These are phyloP conservation scores for Sicus ferrugineus DNA, from an alignment of 2,888 invertebrate species.

Conservation along the genomic window DNA sequence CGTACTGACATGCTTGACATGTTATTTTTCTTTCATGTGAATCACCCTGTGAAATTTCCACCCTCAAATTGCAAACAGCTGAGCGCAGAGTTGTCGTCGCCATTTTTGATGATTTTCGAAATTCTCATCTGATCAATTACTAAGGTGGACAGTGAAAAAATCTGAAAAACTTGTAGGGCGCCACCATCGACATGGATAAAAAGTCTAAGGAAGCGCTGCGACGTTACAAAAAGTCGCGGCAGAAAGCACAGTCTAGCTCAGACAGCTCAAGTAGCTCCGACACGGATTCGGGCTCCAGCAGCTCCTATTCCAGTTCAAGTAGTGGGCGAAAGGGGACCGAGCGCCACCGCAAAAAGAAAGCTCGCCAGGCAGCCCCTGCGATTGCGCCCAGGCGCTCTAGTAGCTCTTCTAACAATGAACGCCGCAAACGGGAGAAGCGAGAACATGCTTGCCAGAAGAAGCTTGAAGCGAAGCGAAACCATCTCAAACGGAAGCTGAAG, in stretches of 20 bases:
- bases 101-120: background rate
- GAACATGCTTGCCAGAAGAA: conserved; percentile 62
- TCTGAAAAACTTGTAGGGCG: too few relatives aligned
- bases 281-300: conserved; percentile 58
- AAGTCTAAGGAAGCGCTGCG: conserved; percentile 60
- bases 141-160: background rate
- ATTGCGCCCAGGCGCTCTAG: conserved; percentile 65
- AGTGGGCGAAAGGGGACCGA: conserved; percentile 48
- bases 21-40: background rate
- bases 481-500: conserved; percentile 60
- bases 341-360: conserved; percentile 65
- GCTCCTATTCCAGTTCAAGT: conserved; percentile 60
- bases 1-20: too few relatives aligned
- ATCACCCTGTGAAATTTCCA: background rate
- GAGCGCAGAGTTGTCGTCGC: too few relatives aligned
- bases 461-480: conserved; percentile 61
- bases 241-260: conserved; percentile 57
- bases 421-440: conserved; percentile 60
- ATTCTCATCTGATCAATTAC: too few relatives aligned
- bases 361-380: conserved; percentile 57
- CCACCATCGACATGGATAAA: too few relatives aligned
- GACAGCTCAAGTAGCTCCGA: conserved; percentile 58
- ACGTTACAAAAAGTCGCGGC: conserved; percentile 60
- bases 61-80: background rate
- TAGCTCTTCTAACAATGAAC: conserved; percentile 70